These are phyloP conservation scores for Pseudococcus jackbeardsleyi DNA, from an alignment of 2,888 invertebrate genomes.

Conservation along the genomic window DNA sequence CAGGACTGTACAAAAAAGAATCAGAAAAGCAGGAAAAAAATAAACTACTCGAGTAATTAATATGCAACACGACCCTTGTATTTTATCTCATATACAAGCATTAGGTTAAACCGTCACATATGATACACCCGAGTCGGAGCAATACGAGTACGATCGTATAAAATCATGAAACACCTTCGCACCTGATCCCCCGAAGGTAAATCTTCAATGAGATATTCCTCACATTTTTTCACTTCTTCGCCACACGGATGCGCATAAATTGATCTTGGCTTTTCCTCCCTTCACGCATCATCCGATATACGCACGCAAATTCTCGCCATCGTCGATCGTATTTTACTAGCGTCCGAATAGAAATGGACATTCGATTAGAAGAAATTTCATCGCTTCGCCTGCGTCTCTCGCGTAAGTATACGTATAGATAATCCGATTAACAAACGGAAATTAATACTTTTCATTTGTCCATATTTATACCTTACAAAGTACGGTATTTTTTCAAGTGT, in stretches of 20 bases:
- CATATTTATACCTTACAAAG: conserved; percentile 23
- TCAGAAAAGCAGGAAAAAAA: neutral
- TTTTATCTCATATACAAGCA: conserved; percentile 31
- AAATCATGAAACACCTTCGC: conserved; percentile 60
- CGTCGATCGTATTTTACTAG: neutral
- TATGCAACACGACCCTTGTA: conserved; percentile 59
- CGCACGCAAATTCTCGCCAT: conserved; percentile 3
- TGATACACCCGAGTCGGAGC: neutral
- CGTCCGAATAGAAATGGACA: neutral
- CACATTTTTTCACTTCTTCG: neutral
- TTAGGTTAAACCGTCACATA: conserved; percentile 49
- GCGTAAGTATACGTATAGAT: neutral
- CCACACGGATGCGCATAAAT: conserved; percentile 19
- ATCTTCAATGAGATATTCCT: conserved; percentile 44
- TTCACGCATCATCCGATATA: neutral
- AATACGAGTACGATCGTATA: neutral
- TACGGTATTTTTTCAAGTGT: conserved; percentile 9
- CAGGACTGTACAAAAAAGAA: neutral
- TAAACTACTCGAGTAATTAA: conserved; percentile 48
- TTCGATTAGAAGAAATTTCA: conserved; percentile 39
- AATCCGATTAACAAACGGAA: conserved; percentile 2
- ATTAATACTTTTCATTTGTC: conserved; percentile 24
- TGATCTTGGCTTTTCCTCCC: neutral
- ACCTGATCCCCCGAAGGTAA: conserved; percentile 60
- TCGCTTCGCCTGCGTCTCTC: neutral